Evolutionary conservation across 2,797 vertebrate species (phyloP).

Genomic region (Channa striata): DNA sequence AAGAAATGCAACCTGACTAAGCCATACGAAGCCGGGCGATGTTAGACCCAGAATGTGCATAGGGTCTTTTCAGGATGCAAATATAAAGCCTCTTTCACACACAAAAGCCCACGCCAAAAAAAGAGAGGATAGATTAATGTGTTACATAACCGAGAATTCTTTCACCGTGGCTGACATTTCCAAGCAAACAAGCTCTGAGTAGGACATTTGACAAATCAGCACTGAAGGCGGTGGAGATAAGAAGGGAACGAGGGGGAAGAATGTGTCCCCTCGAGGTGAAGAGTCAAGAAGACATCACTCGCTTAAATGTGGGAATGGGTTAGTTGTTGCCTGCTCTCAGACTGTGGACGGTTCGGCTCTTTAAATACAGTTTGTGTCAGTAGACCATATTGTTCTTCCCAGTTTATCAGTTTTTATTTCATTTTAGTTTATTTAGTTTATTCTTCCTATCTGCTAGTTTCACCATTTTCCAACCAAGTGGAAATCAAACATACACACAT

Average conservation of each 20-base stretch:
- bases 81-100: conserved; percentile 71
- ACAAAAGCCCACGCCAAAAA: conserved; percentile 60
- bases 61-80: conserved; percentile 65
- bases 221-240: conserved; percentile 66
- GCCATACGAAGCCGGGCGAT: conserved; percentile 38
- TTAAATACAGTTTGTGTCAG: not conserved
- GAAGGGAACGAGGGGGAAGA: conserved; percentile 55
- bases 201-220: conserved; percentile 65
- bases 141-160: conserved; percentile 68
- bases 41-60: conserved; percentile 54
- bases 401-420: conserved; percentile 1
- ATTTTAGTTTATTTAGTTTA: conserved; percentile 16
- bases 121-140: conserved; percentile 65
- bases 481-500: not conserved
- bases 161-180: conserved; percentile 72
- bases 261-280: conserved; percentile 65
- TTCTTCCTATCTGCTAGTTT: not conserved
- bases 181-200: conserved; percentile 69
- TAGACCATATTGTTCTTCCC: not conserved
- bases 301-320: conserved; percentile 57
- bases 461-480: conserved; percentile 1
- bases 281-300: conserved; percentile 53
- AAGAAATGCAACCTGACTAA: conserved; percentile 56
- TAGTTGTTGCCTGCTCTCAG: conserved; percentile 39
- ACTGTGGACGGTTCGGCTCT: conserved; percentile 20